Evolutionary conservation across 2,797 vertebrate species (phyloP).

Genomic region (Rhabdophis nuchalis): DNA sequence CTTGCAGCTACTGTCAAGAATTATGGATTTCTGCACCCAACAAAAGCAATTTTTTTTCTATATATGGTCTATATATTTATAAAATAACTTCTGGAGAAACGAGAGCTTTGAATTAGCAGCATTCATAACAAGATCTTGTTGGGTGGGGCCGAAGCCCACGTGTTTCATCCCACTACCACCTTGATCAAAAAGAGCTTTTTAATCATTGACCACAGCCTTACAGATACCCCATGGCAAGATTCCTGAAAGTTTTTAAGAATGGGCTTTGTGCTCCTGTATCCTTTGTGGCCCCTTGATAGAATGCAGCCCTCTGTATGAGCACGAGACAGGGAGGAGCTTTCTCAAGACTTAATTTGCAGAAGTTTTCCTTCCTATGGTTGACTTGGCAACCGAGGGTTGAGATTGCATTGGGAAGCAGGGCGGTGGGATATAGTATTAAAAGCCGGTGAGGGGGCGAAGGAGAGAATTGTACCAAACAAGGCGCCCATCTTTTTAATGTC

Average conservation of each 20-base stretch:
- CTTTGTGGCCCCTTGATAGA: background rate
- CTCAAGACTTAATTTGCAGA: background rate
- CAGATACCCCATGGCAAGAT: background rate
- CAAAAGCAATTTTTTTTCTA: background rate
- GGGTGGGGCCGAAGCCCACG: background rate
- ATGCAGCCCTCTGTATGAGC: background rate
- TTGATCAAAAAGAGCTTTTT: background rate
- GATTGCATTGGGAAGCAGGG: background rate
- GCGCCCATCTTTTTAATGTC: too few relatives aligned
- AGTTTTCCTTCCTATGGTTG: constrained; percentile 5
- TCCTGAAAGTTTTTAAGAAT: too few relatives aligned
- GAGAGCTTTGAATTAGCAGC: background rate
- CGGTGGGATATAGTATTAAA: background rate
- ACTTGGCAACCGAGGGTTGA: constrained; percentile 5
- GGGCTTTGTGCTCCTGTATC: background rate
- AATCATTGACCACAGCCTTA: background rate
- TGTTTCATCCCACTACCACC: background rate
- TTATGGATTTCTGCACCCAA: background rate
- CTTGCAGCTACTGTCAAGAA: background rate
- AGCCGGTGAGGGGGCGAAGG: background rate
- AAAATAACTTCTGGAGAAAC: background rate
- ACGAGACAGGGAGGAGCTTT: background rate
- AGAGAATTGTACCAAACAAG: background rate
- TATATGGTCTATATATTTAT: background rate
- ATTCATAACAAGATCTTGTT: background rate